A percentile compares a stretch with the other conserved stretches of the same genome.
phyloP scores from a whole-genome alignment of 2,797 vertebrate genomes.

The Diplodus puntazzo region DNA sequence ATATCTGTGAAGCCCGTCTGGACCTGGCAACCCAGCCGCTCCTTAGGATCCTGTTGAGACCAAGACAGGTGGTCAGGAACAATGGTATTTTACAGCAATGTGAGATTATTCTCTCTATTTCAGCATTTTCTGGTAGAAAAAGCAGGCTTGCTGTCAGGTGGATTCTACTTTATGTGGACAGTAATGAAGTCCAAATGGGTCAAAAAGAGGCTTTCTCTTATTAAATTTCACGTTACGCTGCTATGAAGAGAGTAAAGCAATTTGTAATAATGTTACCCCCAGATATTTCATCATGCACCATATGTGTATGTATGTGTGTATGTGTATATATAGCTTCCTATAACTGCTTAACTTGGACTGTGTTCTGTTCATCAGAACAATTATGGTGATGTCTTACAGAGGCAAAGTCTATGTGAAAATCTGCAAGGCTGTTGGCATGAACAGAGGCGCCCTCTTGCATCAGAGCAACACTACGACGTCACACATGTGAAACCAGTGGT shows the following conservation, averaged over 20 bases:
- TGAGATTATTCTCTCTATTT: not conserved
- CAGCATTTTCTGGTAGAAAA: not conserved
- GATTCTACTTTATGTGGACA: not conserved
- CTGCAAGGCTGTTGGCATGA: constrained; percentile 4
- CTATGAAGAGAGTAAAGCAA: constrained; percentile 2
- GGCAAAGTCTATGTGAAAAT: constrained; percentile 22
- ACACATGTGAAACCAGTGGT: not conserved
- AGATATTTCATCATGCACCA: constrained; percentile 15
- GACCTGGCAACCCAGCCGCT: constrained; percentile 95
- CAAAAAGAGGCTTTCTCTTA: not conserved
- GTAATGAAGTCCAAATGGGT: constrained; percentile 9
- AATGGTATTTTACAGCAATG: not conserved
- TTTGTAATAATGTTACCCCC: constrained; percentile 20
- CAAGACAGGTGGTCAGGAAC: constrained; percentile 56
- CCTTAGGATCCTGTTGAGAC: constrained; percentile 94
- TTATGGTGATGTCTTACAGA: constrained; percentile 12
- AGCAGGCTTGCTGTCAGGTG: not conserved
- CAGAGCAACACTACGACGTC: not conserved
- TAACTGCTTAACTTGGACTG: not conserved
- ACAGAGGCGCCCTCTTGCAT: not conserved
- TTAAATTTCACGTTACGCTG: not conserved
- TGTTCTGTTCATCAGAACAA: constrained; percentile 30
- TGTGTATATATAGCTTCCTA: not conserved
- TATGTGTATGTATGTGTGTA: not conserved
- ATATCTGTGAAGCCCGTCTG: constrained; percentile 97